Evolutionary conservation across 2,888 invertebrate species (phyloP).

Genomic region (Agriotes lineatus): DNA sequence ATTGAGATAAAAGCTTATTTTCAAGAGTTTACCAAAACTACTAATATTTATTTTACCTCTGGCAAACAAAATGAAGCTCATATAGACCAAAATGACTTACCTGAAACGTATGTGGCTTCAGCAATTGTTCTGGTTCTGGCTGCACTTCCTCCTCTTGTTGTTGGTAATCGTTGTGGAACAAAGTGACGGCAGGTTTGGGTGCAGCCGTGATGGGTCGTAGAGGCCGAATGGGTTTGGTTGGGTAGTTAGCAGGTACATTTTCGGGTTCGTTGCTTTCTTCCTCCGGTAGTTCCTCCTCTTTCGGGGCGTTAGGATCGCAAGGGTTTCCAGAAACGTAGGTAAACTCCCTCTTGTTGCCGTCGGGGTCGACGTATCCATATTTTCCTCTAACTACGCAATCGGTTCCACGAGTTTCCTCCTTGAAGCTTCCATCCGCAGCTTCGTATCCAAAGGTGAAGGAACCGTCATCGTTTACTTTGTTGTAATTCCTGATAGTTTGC

Average conservation of each 20-base stretch:
- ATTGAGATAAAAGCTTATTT: no score
- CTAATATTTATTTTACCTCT: not conserved
- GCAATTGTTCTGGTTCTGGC: slow-evolving; percentile 69
- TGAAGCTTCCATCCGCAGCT: slow-evolving; percentile 87
- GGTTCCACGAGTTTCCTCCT: slow-evolving; percentile 86
- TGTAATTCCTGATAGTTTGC: slow-evolving; percentile 86
- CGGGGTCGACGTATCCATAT: slow-evolving; percentile 89
- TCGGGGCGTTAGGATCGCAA: slow-evolving; percentile 86
- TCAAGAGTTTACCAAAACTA: no score
- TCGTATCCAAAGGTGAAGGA: slow-evolving; percentile 89
- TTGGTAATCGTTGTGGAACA: slow-evolving; percentile 78
- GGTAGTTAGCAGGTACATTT: slow-evolving; percentile 74
- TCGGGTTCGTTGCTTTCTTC: slow-evolving; percentile 70
- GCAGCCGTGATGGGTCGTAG: slow-evolving; percentile 63
- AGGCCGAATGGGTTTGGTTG: slow-evolving; percentile 68
- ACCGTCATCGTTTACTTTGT: slow-evolving; percentile 86
- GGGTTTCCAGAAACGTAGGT: slow-evolving; percentile 89
- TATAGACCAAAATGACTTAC: slow-evolving; percentile 38
- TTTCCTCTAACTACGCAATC: slow-evolving; percentile 90
- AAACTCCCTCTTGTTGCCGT: slow-evolving; percentile 88
- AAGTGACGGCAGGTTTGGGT: slow-evolving; percentile 70
- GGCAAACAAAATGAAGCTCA: not conserved
- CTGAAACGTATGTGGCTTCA: slow-evolving; percentile 58
- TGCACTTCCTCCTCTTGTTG: slow-evolving; percentile 74
- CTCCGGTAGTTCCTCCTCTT: slow-evolving; percentile 71